These are phyloP conservation scores for Lycaon pictus DNA, from an alignment of 2,113 vertebrate genomes.

Conservation along the genomic window DNA sequence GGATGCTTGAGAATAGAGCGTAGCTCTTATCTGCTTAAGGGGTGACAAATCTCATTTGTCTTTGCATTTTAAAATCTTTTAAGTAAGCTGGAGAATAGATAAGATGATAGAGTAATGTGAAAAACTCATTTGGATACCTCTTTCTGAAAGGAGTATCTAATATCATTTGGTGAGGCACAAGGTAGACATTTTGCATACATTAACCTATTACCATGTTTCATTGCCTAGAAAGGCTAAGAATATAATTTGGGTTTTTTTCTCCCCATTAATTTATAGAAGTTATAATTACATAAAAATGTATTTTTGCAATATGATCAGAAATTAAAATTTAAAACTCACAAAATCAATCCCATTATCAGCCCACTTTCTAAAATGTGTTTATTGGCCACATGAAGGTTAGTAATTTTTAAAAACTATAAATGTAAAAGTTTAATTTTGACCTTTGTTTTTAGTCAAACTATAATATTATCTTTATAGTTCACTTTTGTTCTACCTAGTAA, in stretches of 20 bases:
- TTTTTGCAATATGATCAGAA: slow-evolving; percentile 28
- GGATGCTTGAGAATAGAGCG: not conserved
- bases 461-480: not conserved
- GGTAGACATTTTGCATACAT: not conserved
- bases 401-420: slow-evolving; percentile 21
- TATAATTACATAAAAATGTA: not conserved
- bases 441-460: not conserved
- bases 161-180: not conserved
- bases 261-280: slow-evolving; percentile 29
- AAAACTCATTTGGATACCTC: not conserved
- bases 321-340: slow-evolving; percentile 53
- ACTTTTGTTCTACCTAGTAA: not conserved
- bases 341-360: not conserved
- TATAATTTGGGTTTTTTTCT: not conserved
- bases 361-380: not conserved
- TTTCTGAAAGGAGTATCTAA: not conserved
- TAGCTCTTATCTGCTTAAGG: not conserved
- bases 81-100: not conserved
- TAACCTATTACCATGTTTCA: not conserved
- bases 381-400: not conserved
- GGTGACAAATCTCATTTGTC: not conserved
- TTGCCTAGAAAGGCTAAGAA: not conserved
- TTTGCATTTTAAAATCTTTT: not conserved
- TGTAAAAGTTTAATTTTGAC: slow-evolving; percentile 33
- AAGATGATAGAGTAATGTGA: not conserved